A percentile compares a stretch with the other conserved stretches of the same genome.
phyloP scores from a whole-genome alignment of 2,797 vertebrate genomes.

The Cossypha caffra region DNA sequence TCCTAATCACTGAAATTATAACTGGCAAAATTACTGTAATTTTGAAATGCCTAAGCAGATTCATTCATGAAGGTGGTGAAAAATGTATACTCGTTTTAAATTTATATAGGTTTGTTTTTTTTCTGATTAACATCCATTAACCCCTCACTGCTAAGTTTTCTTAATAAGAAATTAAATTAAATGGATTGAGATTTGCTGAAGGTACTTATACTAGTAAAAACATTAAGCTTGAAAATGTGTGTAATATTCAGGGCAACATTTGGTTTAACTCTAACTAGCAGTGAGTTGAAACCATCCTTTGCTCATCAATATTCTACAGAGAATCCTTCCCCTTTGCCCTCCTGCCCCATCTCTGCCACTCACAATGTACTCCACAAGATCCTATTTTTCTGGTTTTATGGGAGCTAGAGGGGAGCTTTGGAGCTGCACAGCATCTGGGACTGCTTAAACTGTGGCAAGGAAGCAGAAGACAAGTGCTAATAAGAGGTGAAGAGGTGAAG shows the following conservation, averaged over 20 bases:
- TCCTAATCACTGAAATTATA: neutral
- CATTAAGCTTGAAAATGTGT: neutral
- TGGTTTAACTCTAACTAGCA: neutral
- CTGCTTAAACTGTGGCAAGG: slow-evolving; percentile 49
- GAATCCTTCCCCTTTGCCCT: neutral
- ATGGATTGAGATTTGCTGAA: neutral
- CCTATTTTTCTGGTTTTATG: neutral
- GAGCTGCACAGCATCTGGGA: slow-evolving; percentile 31
- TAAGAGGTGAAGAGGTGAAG: slow-evolving; percentile 59
- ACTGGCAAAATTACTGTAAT: neutral
- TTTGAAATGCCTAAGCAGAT: neutral
- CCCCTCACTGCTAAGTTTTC: neutral
- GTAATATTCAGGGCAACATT: neutral
- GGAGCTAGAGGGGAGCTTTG: neutral
- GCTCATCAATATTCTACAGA: neutral
- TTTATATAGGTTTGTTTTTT: neutral
- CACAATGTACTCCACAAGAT: neutral
- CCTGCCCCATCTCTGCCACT: neutral
- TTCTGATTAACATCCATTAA: neutral
- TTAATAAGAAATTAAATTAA: neutral
- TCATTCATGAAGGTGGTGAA: neutral
- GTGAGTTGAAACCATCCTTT: neutral
- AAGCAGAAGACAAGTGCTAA: slow-evolving; percentile 62
- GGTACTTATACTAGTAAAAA: neutral
- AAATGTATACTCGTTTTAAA: neutral